Evolutionary conservation across 2,888 invertebrate genomes (phyloP).

Genomic region (Helobdella robusta): DNA sequence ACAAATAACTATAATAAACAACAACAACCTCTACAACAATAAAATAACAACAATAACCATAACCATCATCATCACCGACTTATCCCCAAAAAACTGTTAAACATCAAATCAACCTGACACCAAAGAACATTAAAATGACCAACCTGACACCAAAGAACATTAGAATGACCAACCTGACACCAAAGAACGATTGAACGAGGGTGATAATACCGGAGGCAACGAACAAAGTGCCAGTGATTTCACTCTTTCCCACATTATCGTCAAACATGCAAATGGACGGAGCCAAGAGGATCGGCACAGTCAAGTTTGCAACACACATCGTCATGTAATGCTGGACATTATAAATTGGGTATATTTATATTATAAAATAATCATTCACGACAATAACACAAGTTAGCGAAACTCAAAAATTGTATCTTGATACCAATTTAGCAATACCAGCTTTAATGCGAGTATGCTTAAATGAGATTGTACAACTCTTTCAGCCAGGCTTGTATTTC

Average conservation of each 20-base stretch:
- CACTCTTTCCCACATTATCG: constrained; percentile 44
- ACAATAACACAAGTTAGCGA: no score
- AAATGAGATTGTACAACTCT: no score
- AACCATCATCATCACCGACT: no score
- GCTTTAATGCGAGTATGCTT: no score
- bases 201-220: constrained; percentile 48
- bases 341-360: not conserved
- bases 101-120: no score
- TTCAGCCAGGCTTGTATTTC: no score
- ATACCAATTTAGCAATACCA: no score
- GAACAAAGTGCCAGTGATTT: constrained; percentile 47
- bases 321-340: constrained; percentile 52
- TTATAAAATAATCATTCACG: not conserved
- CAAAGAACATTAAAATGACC: not conserved
- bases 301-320: constrained; percentile 70
- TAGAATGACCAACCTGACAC: constrained; percentile 40
- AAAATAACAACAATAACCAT: no score
- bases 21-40: no score
- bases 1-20: no score
- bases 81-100: no score
- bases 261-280: constrained; percentile 67
- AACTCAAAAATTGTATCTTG: no score
- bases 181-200: constrained; percentile 45
- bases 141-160: not conserved
- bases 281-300: constrained; percentile 72